phyloP scores from a whole-genome alignment of 2,888 invertebrate genomes.

The Conomelus anceps region DNA sequence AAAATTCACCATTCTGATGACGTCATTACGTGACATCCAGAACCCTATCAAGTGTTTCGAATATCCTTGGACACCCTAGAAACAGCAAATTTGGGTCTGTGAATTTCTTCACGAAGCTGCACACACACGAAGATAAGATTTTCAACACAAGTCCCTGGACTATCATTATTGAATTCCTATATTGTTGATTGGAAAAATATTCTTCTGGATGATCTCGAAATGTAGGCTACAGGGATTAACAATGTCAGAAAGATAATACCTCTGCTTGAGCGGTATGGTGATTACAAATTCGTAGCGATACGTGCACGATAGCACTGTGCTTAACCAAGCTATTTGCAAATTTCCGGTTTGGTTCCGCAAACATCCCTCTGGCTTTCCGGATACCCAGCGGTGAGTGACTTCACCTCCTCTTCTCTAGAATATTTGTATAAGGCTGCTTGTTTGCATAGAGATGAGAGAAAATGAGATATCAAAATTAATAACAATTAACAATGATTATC shows the following conservation, averaged over 20 bases:
- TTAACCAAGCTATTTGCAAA: neutral
- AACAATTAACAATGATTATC: neutral
- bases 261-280: neutral
- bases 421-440: neutral
- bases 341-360: neutral
- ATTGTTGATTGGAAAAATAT: no score
- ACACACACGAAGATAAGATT: no score
- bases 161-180: no score
- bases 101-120: no score
- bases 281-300: neutral
- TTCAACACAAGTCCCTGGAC: no score
- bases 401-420: neutral
- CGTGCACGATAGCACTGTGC: neutral
- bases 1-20: no score
- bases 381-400: neutral
- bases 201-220: no score
- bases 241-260: neutral
- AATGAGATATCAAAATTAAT: no score
- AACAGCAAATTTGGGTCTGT: no score
- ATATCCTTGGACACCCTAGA: no score
- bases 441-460: neutral
- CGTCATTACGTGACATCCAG: no score
- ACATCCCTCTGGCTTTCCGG: neutral
- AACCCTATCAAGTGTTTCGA: no score
- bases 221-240: neutral